phyloP scores from a whole-genome alignment of 1,140 invertebrate species.

The Achatina immaculata region DNA sequence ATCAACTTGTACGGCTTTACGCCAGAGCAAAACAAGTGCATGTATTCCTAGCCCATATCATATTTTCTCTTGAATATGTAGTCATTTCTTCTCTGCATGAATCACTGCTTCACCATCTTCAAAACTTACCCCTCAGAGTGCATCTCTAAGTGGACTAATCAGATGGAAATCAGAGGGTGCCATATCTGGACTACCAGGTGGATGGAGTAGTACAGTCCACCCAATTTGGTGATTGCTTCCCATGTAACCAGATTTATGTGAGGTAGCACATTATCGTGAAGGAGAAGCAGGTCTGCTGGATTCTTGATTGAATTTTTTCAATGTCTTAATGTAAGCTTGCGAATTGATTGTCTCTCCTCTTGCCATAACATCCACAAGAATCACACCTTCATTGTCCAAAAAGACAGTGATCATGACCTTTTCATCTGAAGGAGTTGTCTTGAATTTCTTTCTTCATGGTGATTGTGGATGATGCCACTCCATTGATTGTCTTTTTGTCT shows the following conservation, averaged over 20 bases:
- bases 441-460: constrained; percentile 9
- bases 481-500: constrained; percentile 12
- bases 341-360: constrained; percentile 12
- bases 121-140: background rate
- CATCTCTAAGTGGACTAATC: background rate
- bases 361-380: background rate
- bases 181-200: background rate
- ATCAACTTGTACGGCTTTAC: no score
- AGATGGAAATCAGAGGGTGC: constrained; percentile 13
- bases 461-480: background rate
- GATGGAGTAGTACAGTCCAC: constrained; percentile 5
- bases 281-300: constrained; percentile 7
- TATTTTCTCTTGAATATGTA: background rate
- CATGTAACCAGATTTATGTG: background rate
- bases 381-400: background rate
- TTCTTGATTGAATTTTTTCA: constrained; percentile 14
- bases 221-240: constrained; percentile 16
- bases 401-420: constrained; percentile 1
- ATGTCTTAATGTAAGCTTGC: constrained; percentile 17
- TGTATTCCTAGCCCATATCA: no score
- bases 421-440: constrained; percentile 1
- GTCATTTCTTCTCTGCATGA: constrained; percentile 3
- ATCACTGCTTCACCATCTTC: background rate
- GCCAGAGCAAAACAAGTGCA: no score
- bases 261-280: background rate